A percentile compares a stretch with the other conserved stretches of the same genome.
phyloP scores from a whole-genome alignment of 2,113 vertebrate species.

The Melozone crissalis region DNA sequence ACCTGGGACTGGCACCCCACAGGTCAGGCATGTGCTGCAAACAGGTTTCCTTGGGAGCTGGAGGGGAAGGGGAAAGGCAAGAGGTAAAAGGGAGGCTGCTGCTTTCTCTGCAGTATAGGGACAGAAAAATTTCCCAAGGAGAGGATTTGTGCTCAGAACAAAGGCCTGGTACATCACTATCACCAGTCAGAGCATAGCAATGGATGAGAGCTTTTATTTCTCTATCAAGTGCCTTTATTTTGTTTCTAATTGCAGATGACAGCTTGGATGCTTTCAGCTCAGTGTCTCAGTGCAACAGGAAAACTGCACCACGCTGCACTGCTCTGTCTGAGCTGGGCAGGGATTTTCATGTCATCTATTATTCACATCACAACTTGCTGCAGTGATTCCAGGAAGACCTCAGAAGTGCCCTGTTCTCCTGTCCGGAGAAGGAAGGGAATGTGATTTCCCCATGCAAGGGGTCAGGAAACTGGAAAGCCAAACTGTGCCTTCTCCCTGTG shows the following conservation, averaged over 20 bases:
- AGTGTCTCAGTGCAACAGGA: background rate
- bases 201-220: background rate
- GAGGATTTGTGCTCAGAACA: background rate
- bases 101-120: background rate
- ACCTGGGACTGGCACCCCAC: background rate
- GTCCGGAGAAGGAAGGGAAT: background rate
- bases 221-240: background rate
- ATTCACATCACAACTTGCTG: slow-evolving; percentile 40
- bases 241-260: background rate
- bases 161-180: background rate
- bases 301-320: background rate
- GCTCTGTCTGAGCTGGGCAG: background rate
- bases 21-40: background rate
- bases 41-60: background rate
- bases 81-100: background rate
- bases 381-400: background rate
- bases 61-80: accelerated
- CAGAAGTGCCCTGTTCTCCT: background rate
- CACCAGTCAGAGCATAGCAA: background rate
- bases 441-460: background rate
- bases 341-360: slow-evolving; percentile 14
- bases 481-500: background rate
- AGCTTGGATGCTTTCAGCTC: background rate
- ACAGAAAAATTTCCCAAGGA: background rate
- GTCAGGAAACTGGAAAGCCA: background rate